Base-by-base conservation (phyloP, 2,888 invertebrate species). In the Cephus pygmeus region DNA sequence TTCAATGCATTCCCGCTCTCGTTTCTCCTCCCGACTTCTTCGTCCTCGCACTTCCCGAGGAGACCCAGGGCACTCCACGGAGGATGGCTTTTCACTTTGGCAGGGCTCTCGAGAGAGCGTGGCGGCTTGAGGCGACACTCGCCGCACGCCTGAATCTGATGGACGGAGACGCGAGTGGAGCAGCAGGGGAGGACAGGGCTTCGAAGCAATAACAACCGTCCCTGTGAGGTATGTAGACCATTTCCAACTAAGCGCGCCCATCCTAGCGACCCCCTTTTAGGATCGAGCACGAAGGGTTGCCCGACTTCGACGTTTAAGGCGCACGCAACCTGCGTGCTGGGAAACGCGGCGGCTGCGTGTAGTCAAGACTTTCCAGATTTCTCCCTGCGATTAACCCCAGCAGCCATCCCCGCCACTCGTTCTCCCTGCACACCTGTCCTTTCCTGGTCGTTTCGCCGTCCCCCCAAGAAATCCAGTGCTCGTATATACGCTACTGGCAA, bases 1-100 rank as follows among this genome's bases (percentile, higher is more conserved):
- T 31, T 33, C 71, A 81, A 81, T 75, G 80, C 76, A 80, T 82
- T 77, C 83, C 81, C 76, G 80, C 79, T 80, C 79, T 75, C 75
- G 40, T 79, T 77, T 76, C 77, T 75, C 68, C 73, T 78, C 36
- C 76, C 69, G 40, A 56, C 56, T 56, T 23, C 75, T 34, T 34
- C 15, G 31, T 73, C 35, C 40, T 15, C 12, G 40, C 23, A 40
- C 4, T 23, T 23, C 15, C 15, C 15, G 40, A 12, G 35, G 3
- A 40, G 15, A 15, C 40, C 40, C 1, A 12, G 6, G 40, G 15
- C 15, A 40, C 15, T 40, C 15, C 40, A 0, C 40, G 40, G 6
- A 6, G 15, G 23, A 6, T 23, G 56, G 23, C 56, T 56, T 23
- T 23, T 56, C 23, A 23, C 23, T 56, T 23, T 23, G 56, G 56